Percentiles rank a stretch among this genome's conserved stretches.
Conservation (phyloP, 2,797 vertebrate genomes). For the Manis pentadactyla region DNA sequence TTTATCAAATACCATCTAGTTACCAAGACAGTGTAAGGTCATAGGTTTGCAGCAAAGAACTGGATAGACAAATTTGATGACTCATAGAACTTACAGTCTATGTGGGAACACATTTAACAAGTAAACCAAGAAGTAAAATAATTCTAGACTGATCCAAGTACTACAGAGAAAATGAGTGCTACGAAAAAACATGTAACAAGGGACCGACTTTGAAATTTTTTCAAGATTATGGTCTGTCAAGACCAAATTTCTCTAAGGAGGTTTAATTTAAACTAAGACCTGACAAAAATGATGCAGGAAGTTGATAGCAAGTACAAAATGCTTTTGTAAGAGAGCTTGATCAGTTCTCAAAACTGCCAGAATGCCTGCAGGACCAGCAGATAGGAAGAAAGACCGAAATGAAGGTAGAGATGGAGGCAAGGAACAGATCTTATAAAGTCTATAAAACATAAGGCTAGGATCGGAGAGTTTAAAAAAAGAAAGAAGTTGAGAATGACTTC, state of each 20-base stretch:
- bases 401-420: not conserved
- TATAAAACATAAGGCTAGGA: not conserved
- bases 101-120: not conserved
- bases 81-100: not conserved
- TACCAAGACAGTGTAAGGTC: not conserved
- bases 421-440: not conserved
- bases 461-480: not conserved
- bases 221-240: not conserved
- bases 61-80: not conserved
- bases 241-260: not conserved
- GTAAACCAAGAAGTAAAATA: conserved; percentile 1
- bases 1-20: not conserved
- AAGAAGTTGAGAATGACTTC: not conserved
- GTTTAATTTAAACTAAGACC: not conserved
- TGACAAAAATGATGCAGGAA: not conserved
- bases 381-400: not conserved
- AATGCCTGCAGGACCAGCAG: not conserved
- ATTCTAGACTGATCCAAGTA: not conserved
- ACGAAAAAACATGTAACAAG: not conserved
- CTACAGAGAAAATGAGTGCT: not conserved
- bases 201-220: not conserved
- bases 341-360: not conserved
- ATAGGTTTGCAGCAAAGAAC: not conserved
- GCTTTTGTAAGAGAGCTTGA: not conserved
- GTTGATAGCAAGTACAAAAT: not conserved